Evolutionary conservation across 2,888 invertebrate genomes (phyloP), one percentile per base, ranked within the genome.

Genomic region (Drosophila anceps): DNA sequence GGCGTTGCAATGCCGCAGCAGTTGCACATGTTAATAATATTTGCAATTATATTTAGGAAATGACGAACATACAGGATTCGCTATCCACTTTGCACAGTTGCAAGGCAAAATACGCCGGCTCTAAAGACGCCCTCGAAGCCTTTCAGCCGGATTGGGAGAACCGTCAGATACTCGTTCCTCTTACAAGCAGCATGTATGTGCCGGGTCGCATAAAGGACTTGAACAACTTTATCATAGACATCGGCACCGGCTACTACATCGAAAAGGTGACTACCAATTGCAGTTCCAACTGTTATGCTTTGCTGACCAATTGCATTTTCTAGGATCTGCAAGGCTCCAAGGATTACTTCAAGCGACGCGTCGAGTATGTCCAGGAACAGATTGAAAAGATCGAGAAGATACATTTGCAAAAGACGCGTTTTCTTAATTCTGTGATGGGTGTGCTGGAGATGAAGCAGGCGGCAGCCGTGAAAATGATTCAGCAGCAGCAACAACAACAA

Each of bases 181-280:
- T 99, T 15, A 98, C 99, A 15, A 97, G 98, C 86, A 99, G 99
- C 87, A 98, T 99, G 97, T 99, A 99, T 94, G 98, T 99, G 46
- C 97, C 98, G 44, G 99, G 99, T 3, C 95, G 95, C 85, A 94
- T 99, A 68, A 95, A 95, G 72, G 96, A 98, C 91, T 95, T 96
- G 37, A 95, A 97, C 61, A 96, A 96, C 92, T 98, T 98, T 60
- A 94, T 99, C 35, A 96, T 99, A 80, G 99, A 99, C 93, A 96
- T 99, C 91, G 99, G 99, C 58, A 99, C 99, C 59, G 98, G 99
- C 75, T 99, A 99, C 93, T 99, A 97, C 94, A 97, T 97, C 24
- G 97, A 98, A 93, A 98, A 98, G 95, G 97, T 97, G 92, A 91
- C 18, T 50, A 10, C 2, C 1, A 10, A 50, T 1, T 18, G 0